These are phyloP conservation scores for Lapara coniferarum DNA, from an alignment of 2,888 invertebrate species.

Conservation along the genomic window DNA sequence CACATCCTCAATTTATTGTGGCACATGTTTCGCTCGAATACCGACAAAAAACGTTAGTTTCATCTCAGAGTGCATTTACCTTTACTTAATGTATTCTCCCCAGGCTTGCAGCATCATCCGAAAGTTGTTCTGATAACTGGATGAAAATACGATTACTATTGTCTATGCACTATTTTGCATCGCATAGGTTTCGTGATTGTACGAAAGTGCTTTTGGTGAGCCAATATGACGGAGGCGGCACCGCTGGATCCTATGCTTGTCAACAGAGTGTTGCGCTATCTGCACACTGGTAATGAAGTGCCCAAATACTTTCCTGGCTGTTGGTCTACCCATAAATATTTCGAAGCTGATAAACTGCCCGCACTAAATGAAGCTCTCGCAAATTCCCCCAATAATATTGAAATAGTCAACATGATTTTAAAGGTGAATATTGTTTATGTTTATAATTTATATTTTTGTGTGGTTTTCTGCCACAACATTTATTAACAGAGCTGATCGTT, in stretches of 20 bases:
- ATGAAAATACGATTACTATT: constrained; percentile 43
- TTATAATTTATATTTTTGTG: neutral
- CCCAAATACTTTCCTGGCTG: constrained; percentile 83
- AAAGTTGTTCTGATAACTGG: constrained; percentile 41
- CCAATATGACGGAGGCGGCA: constrained; percentile 57
- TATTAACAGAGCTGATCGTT: constrained; percentile 32
- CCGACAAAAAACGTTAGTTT: constrained; percentile 67
- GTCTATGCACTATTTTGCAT: constrained; percentile 45
- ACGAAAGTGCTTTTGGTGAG: constrained; percentile 34
- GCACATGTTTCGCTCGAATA: constrained; percentile 79
- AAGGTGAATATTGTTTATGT: constrained; percentile 53
- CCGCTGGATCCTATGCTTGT: constrained; percentile 60
- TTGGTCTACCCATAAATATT: constrained; percentile 80
- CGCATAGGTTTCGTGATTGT: constrained; percentile 34
- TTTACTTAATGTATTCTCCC: constrained; percentile 52
- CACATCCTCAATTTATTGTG: constrained; percentile 80
- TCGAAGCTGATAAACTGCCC: constrained; percentile 65
- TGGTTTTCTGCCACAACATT: neutral
- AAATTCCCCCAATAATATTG: constrained; percentile 48
- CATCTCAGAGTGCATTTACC: constrained; percentile 61
- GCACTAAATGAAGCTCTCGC: constrained; percentile 60
- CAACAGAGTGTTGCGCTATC: constrained; percentile 73
- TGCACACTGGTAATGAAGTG: constrained; percentile 80
- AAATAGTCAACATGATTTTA: constrained; percentile 63
- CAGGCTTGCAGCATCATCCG: constrained; percentile 49